Evolutionary conservation across 2,113 vertebrate genomes (phyloP).

Genomic region (Heterochromis multidens): DNA sequence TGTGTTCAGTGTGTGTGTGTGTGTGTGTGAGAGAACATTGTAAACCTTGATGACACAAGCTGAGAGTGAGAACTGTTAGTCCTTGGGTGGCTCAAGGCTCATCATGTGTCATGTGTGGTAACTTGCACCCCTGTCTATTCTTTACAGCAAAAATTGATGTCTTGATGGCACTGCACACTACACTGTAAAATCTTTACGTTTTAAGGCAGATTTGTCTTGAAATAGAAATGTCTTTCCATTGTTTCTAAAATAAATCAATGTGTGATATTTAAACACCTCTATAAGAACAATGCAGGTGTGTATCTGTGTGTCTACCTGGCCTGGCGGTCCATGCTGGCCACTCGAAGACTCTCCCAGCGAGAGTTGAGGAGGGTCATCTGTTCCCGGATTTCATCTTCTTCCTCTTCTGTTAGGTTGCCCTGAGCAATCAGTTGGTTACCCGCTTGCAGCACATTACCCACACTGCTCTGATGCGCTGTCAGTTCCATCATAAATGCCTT

Average conservation of each 20-base stretch:
- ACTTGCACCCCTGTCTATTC: constrained; percentile 10
- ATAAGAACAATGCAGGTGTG: not conserved
- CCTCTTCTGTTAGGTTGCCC: constrained; percentile 87
- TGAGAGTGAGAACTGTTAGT: constrained; percentile 3
- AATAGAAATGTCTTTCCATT: not conserved
- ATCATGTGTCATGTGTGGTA: constrained; percentile 17
- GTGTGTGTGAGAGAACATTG: constrained; percentile 45
- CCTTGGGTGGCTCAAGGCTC: not conserved
- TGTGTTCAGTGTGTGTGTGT: not conserved
- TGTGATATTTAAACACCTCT: not conserved
- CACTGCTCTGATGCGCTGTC: constrained; percentile 94
- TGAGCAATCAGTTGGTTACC: constrained; percentile 94
- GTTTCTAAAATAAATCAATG: not conserved
- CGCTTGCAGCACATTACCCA: constrained; percentile 92
- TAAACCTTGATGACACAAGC: constrained; percentile 23
- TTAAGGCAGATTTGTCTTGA: not conserved
- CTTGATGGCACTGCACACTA: not conserved
- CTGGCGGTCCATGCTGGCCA: constrained; percentile 97
- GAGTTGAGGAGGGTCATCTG: constrained; percentile 95
- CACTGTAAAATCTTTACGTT: not conserved
- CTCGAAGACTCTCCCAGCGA: constrained; percentile 90
- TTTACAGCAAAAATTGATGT: not conserved
- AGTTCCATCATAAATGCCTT: constrained; percentile 98
- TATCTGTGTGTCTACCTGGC: constrained; percentile 76
- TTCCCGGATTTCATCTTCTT: constrained; percentile 94